phyloP scores from a whole-genome alignment of 1,140 invertebrate genomes.

The Drosophila arizonae region DNA sequence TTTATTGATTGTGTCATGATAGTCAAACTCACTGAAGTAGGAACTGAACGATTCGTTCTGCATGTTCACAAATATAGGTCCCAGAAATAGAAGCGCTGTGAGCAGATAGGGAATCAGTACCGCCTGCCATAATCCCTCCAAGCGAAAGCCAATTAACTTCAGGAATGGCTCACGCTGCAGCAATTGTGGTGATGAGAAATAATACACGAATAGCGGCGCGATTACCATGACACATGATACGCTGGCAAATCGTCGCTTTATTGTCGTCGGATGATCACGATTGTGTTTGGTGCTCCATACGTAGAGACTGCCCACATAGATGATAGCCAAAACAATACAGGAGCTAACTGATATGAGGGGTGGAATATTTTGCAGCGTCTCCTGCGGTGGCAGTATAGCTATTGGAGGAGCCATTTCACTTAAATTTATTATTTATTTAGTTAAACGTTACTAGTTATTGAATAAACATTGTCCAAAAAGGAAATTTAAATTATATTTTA shows the following conservation, averaged over 20 bases:
- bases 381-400: constrained; percentile 9
- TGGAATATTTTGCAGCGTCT: constrained; percentile 60
- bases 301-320: constrained; percentile 92
- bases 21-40: constrained; percentile 86
- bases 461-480: constrained; percentile 5
- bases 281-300: constrained; percentile 90
- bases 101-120: constrained; percentile 89
- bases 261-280: constrained; percentile 94
- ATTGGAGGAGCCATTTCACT: constrained; percentile 31
- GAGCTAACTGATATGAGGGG: constrained; percentile 83
- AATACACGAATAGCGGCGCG: constrained; percentile 90
- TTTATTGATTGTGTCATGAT: not conserved
- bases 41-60: constrained; percentile 88
- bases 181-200: constrained; percentile 86
- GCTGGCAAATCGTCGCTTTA: constrained; percentile 94
- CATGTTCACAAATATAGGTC: constrained; percentile 90
- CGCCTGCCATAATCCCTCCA: constrained; percentile 89
- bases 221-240: constrained; percentile 91
- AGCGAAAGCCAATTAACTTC: constrained; percentile 90
- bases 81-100: constrained; percentile 93
- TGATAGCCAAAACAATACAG: constrained; percentile 88
- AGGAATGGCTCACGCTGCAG: constrained; percentile 86
- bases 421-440: constrained; percentile 47
- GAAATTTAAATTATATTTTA: constrained; percentile 29
- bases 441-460: constrained; percentile 41